Evolutionary conservation across 92 coral and sea anemone species (phyloP).

Genomic region (Micromussa lordhowensis): DNA sequence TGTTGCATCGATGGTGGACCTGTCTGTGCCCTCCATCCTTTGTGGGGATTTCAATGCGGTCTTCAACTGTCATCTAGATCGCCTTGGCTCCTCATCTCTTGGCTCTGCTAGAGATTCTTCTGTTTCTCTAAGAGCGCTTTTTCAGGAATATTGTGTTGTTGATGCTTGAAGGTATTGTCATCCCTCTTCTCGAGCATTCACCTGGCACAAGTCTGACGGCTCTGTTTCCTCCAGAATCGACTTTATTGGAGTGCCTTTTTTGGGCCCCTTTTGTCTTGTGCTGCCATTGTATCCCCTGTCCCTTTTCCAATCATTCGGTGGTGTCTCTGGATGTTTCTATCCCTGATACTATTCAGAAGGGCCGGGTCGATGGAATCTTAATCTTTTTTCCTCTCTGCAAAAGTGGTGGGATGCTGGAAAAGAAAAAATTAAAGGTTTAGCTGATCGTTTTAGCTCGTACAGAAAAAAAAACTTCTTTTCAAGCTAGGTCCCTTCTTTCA

Average conservation of each 20-base stretch:
- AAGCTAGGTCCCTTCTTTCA: background rate
- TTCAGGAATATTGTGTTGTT: background rate
- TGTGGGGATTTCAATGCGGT: slow-evolving; percentile 18
- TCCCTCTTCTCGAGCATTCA: background rate
- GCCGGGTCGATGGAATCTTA: background rate
- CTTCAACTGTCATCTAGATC: background rate
- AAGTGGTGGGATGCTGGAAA: background rate
- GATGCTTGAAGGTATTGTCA: slow-evolving; percentile 33
- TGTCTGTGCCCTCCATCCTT: background rate
- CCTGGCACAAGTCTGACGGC: slow-evolving; percentile 9
- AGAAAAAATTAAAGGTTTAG: background rate
- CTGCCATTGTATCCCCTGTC: slow-evolving; percentile 18
- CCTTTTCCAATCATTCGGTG: background rate
- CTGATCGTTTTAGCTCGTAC: background rate
- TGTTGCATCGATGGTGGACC: background rate
- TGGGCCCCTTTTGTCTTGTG: background rate
- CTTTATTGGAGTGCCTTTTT: background rate
- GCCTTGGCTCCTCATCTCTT: background rate
- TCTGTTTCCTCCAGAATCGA: slow-evolving; percentile 29
- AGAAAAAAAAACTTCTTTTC: background rate
- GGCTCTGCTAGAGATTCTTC: background rate
- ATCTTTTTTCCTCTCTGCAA: background rate
- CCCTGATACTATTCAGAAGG: background rate
- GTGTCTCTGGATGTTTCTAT: background rate
- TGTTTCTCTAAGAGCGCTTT: background rate